Evolutionary conservation across 2,888 invertebrate genomes (phyloP), one percentile per base, ranked within the genome.

Genomic region (Ochlodes sylvanus): DNA sequence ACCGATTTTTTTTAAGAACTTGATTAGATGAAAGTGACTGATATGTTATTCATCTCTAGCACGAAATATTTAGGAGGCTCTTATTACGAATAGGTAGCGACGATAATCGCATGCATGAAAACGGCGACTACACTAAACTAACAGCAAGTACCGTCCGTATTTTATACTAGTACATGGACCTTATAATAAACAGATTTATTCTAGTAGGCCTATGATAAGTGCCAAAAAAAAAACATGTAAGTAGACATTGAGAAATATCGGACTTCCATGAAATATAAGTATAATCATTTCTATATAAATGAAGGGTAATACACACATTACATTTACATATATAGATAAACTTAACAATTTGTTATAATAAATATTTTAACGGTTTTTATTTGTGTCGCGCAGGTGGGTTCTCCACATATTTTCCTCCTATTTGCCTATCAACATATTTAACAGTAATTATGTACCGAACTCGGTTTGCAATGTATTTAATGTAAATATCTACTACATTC

Each of bases 71-170:
- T 12, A 44, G 58, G 66, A 54, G 42, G 19, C 50, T 60, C 15
- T 55, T 55, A 55, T 10, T 10, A 55, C 17, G 1, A 34, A 64
- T 63, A 54, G 52, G 60, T 52, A 61, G 58, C 75, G 73, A 77
- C 78, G 81, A 80, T 77, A 79, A 78, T 76, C 75, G 77, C 80
- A 84, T 84, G 80, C 79, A 84, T 77, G 77, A 78, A 55, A 50
- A 80, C 80, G 80, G 78, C 75, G 71, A 79, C 84, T 88, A 88
- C 79, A 73, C 84, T 88, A 86, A 82, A 82, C 90, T 90, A 91
- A 89, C 89, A 90, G 77, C 86, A 79, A 91, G 79, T 88, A 87
- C 85, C 88, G 87, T 66, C 86, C 84, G 83, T 77, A 78, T 75
- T 82, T 83, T 82, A 85, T 71, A 79, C 82, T 88, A 87, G 77